Conservation (phyloP, 2,888 invertebrate genomes). For the Hirtodrosophila duncani region DNA sequence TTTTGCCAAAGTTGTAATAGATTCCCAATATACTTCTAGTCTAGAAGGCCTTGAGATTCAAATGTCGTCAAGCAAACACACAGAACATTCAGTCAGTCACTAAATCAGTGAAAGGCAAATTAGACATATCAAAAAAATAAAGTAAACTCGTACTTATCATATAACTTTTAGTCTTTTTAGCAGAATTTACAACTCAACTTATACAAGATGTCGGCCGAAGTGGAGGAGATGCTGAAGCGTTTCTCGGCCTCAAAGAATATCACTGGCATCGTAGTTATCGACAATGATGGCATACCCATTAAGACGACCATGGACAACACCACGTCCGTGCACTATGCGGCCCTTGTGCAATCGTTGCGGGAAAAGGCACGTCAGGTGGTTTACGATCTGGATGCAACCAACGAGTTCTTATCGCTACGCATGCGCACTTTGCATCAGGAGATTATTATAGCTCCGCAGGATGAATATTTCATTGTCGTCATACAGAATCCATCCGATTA, state of each 20-base stretch:
- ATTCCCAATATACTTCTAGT: too few species aligned
- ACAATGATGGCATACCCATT: conserved; percentile 58
- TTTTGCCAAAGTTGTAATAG: too few species aligned
- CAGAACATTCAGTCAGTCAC: too few species aligned
- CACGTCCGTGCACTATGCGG: conserved; percentile 38
- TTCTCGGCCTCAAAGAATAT: conserved; percentile 47
- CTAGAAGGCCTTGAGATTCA: too few species aligned
- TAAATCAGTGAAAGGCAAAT: too few species aligned
- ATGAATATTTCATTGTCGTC: conserved; percentile 46
- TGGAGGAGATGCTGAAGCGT: conserved; percentile 55
- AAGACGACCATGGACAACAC: conserved; percentile 56
- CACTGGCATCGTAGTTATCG: conserved; percentile 44
- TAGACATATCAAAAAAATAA: too few species aligned
- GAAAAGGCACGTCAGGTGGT: conserved; percentile 56
- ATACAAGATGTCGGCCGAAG: conserved; percentile 51
- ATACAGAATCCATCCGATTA: conserved; percentile 50
- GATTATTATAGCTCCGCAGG: conserved; percentile 41
- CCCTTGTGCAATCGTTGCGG: conserved; percentile 42
- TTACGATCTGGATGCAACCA: conserved; percentile 54
- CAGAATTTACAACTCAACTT: background rate
- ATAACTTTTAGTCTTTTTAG: background rate
- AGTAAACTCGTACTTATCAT: background rate
- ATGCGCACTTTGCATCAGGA: conserved; percentile 48
- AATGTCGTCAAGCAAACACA: too few species aligned
- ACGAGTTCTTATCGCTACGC: conserved; percentile 51